phyloP scores from a whole-genome alignment of 2,797 vertebrate genomes.

The Acestrorhynchus altus region DNA sequence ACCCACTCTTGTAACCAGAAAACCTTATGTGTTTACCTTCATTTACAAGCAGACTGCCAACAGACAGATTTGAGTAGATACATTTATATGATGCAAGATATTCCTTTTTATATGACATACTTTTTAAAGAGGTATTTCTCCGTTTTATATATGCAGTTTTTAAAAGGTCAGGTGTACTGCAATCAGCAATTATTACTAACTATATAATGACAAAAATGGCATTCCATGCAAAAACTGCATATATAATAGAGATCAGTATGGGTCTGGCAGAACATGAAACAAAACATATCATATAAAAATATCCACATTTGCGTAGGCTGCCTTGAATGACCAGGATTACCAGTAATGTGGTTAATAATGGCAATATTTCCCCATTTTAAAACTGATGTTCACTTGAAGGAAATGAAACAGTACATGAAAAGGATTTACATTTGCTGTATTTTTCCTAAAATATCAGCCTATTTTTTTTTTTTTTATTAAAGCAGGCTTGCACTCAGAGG shows the following conservation, averaged over 20 bases:
- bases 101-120: conserved; percentile 21
- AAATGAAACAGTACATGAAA: not conserved
- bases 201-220: conserved; percentile 15
- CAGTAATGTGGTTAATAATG: not conserved
- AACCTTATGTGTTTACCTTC: conserved; percentile 3
- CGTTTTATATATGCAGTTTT: conserved; percentile 36
- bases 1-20: conserved; percentile 30
- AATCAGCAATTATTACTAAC: not conserved
- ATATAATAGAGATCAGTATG: conserved; percentile 29
- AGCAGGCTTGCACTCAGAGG: not conserved
- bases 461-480: not conserved
- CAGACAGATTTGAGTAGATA: conserved; percentile 14
- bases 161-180: not conserved
- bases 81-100: conserved; percentile 18
- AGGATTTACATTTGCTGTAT: not conserved
- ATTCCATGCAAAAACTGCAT: conserved; percentile 44
- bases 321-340: not conserved
- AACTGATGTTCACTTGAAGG: not conserved
- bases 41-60: conserved; percentile 29
- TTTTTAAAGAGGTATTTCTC: conserved; percentile 5
- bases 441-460: not conserved
- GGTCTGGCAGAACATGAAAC: not conserved
- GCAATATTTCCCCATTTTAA: not conserved
- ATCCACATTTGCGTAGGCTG: not conserved
- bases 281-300: conserved; percentile 45